Base-by-base conservation (phyloP, 2,113 vertebrate species). In the Triplophysa dalaica region DNA sequence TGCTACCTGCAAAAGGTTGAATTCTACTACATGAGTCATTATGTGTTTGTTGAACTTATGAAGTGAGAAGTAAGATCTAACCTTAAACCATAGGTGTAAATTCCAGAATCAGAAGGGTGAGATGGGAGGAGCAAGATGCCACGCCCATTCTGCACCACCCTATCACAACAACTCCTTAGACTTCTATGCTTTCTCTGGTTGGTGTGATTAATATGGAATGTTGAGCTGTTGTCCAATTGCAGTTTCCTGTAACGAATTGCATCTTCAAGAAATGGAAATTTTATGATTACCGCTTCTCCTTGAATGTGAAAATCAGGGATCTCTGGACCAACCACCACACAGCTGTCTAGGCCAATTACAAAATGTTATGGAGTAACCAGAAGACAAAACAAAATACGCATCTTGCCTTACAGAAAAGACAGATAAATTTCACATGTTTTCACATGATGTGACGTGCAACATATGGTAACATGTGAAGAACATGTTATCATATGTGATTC, bases 61-160 rank as follows among this genome's bases (percentile, higher is more conserved):
- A 13, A 9, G 12, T 16, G 26, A n/a, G 24, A 77, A 45, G 50
- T 74, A 22, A 67, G 26, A 1, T 60, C 77, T 56, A 24, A 93
- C 92, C 95, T 95, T 88, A 89, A 83, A 0, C 89, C 92, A 82
- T 96, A 98, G 80, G 88, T 79, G 54, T 97, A 98, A 12, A 90
- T 77, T 48, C 95, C 97, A 0, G 95, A 94, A 87, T 98, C 95
- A 0, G 88, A 91, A 8, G 68, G 54, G 78, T 38, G 75, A 38
- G 89, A 92, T 10, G 96, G 96, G 72, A 97, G 88, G 80, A 98
- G 87, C 96, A 95, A 95, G 62, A 98, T 85, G 8, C 85, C 52
- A 0, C 87, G 77, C 2, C 80, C 80, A 33, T 81, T 78, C 62
- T 85, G 75, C 87, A 87, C 86, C 48, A 95, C 78, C 38, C 94